These are phyloP conservation scores for Oxystoma pomonae DNA, from an alignment of 2,888 invertebrate species.

Conservation along the genomic window DNA sequence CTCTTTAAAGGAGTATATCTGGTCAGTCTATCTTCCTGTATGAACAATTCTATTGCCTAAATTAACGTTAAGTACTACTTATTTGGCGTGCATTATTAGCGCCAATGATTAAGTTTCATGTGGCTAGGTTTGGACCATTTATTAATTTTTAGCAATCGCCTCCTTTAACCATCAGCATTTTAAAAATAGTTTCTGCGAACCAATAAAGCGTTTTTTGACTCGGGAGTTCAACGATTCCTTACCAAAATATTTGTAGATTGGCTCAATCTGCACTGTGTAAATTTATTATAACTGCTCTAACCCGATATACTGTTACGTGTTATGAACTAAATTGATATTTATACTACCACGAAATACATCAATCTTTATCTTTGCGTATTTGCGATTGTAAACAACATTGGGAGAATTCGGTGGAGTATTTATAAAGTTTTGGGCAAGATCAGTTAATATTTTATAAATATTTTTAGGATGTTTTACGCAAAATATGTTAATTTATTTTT, in stretches of 20 bases:
- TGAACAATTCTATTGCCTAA: too few relatives aligned
- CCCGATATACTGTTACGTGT: background rate
- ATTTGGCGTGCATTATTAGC: too few relatives aligned
- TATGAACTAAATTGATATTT: background rate
- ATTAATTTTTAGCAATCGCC: background rate
- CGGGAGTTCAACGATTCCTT: constrained; percentile 28
- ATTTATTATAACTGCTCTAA: background rate
- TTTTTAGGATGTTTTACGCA: too few relatives aligned
- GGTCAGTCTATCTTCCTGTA: too few relatives aligned
- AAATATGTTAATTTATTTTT: too few relatives aligned
- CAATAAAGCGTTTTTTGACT: constrained; percentile 35
- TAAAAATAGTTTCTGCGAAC: constrained; percentile 17
- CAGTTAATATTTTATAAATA: too few relatives aligned
- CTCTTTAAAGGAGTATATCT: too few relatives aligned
- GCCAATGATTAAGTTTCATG: too few relatives aligned
- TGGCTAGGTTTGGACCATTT: background rate
- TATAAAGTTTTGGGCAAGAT: too few relatives aligned
- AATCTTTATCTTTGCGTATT: background rate
- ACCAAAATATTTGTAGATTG: constrained; percentile 20
- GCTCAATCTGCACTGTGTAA: background rate
- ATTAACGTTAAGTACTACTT: too few relatives aligned
- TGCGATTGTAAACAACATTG: too few relatives aligned
- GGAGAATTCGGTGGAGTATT: too few relatives aligned
- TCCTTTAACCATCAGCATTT: background rate
- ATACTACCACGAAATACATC: background rate